Evolutionary conservation across 1,140 invertebrate genomes (phyloP), one percentile per base, ranked within the genome.

Genomic region (Scaptomyza pallida): DNA sequence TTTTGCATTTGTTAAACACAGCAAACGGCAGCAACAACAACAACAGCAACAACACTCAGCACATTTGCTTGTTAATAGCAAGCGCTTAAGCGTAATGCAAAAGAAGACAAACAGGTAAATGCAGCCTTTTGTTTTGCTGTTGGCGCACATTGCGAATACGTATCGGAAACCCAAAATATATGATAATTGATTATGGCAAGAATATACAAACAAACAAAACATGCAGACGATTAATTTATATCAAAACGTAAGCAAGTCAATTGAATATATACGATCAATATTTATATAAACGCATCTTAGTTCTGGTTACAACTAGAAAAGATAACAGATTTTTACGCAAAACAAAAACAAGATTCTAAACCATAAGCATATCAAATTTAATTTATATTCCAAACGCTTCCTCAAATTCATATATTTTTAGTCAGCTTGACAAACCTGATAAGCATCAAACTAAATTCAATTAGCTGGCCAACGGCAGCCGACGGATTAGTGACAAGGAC

Each of bases 31-130:
- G 55, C 40, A 44, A 30, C 72, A 67, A 30, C 59, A 51, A 16
- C 37, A 61, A 61, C 41, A 65, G 16, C 52, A 44, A 71, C 52
- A 71, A 59, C 44, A 44, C 48, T 40, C 62, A 72, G 75, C 74
- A 69, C 60, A 51, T 55, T 71, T 45, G 74, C 55, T 54, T 73
- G 81, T 70, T 85, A 82, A 80, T 77, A 67, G 76, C 67, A 76
- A 85, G 80, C 62, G 37, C 26, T 30, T 41, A 51, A 72, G 40
- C 69, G 57, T 76, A 70, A 73, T 85, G 76, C 76, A 73, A 85
- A 83, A 85, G 80, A 85, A 73, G 80, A 85, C 75, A 85, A 85
- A 85, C 80, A 85, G 80, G 80, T 85, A 85, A 85, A 86, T 85
- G 80, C 80, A 85, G 80, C 78, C 73, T 77, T 73, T 75, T 57